phyloP scores from a whole-genome alignment of 2,888 invertebrate species.

The Teleiodes luculella region DNA sequence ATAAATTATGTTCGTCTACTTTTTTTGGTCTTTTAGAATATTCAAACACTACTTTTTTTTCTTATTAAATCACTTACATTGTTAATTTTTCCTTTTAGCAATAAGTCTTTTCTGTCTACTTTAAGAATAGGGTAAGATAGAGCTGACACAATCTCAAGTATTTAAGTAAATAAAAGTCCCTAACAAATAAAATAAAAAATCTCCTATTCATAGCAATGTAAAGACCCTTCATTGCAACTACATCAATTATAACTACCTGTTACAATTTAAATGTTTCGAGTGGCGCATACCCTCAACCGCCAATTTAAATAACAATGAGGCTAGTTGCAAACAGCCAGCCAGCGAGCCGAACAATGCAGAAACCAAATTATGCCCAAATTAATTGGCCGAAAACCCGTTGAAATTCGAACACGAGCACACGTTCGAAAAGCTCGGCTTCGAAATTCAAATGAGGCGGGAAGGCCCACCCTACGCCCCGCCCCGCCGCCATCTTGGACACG shows the following conservation, averaged over 20 bases:
- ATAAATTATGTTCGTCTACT: too few species aligned
- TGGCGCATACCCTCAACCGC: conserved; percentile 27
- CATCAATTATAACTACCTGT: background rate
- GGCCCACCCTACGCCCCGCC: conserved; percentile 72
- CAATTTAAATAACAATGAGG: conserved; percentile 64
- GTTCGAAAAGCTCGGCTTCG: conserved; percentile 72
- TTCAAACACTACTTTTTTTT: too few species aligned
- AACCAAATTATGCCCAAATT: conserved; percentile 72
- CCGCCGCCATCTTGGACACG: conserved; percentile 73
- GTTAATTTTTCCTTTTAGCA: too few species aligned
- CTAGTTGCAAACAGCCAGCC: conserved; percentile 42
- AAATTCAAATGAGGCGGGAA: conserved; percentile 77
- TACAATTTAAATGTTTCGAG: conserved; percentile 5
- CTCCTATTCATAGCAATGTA: background rate
- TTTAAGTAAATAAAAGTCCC: too few species aligned
- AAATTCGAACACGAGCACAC: conserved; percentile 59
- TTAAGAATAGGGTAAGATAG: too few species aligned
- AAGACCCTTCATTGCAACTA: background rate
- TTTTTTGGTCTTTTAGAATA: too few species aligned
- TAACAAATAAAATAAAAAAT: too few species aligned
- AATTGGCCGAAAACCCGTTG: conserved; percentile 74
- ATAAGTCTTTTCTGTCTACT: too few species aligned
- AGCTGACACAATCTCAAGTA: too few species aligned
- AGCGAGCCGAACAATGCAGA: conserved; percentile 34
- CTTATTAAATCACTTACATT: too few species aligned